A percentile compares a stretch with the other conserved stretches of the same genome.
These are phyloP conservation scores for Blastobasis adustella DNA, from an alignment of 2,888 invertebrate species.

Conservation along the genomic window DNA sequence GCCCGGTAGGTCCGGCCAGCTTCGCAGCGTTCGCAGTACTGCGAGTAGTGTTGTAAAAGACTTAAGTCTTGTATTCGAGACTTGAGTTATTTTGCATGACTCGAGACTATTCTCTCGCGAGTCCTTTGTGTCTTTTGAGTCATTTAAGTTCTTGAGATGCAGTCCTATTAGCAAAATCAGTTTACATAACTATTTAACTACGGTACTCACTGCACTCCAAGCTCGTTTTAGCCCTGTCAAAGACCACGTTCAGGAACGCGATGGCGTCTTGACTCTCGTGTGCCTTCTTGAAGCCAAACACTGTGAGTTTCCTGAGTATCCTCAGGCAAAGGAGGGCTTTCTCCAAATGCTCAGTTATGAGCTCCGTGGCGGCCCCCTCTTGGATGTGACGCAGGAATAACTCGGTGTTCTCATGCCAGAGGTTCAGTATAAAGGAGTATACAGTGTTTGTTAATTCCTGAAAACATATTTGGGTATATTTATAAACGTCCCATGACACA, in stretches of 20 bases:
- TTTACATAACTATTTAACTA: not conserved
- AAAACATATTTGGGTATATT: no score
- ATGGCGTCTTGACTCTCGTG: constrained; percentile 84
- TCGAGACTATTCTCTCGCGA: no score
- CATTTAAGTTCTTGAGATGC: no score
- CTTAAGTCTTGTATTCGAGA: no score
- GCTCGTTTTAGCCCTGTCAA: constrained; percentile 84
- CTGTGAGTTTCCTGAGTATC: constrained; percentile 87
- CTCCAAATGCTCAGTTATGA: constrained; percentile 81
- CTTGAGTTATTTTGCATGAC: no score
- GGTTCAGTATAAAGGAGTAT: constrained; percentile 81
- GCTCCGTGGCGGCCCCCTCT: constrained; percentile 72
- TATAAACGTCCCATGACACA: not conserved
- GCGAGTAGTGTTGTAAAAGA: no score
- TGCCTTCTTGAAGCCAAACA: constrained; percentile 87
- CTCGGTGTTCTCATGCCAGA: constrained; percentile 87
- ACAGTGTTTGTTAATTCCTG: constrained; percentile 86
- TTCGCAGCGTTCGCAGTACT: no score
- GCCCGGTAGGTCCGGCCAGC: no score
- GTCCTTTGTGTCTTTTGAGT: no score
- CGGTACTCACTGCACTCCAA: constrained; percentile 85
- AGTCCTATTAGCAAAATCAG: no score
- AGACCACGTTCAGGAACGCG: constrained; percentile 85
- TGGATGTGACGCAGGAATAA: constrained; percentile 79
- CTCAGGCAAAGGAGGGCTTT: constrained; percentile 87